Evolutionary conservation across 2,888 invertebrate species (phyloP), one percentile per base, ranked within the genome.

Genomic region (Thysanoteuthis rhombus): DNA sequence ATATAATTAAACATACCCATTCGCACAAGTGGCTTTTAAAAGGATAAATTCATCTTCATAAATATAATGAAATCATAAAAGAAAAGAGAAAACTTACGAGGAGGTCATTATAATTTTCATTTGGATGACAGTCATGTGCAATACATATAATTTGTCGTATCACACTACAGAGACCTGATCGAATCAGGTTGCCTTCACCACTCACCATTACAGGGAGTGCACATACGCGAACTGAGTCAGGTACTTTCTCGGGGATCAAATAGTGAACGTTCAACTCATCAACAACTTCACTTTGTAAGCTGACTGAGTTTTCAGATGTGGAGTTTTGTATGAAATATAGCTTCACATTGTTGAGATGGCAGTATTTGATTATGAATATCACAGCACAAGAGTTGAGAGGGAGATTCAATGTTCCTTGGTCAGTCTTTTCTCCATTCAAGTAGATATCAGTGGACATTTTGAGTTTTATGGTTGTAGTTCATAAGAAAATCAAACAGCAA

Each of bases 91-190:
- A 16, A 91, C 94, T 93, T 94, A 96, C 96, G 95, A 96, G 94
- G 16, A 96, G 93, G 93, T 96, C 95, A 75, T 94, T 94, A 12
- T 96, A 94, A 25, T 95, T 58, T 42, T 95, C 93, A 3, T 94
- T 93, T 16, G 95, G 95, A 90, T 93, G n/a, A 0, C 92, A 36
- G 1, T 75, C 58, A 93, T 96, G 95, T 39, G 95, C 94, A 16
- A 94, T 94, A 38, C 93, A 94, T 42, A 96, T 94, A n/a, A 96
- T 95, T 90, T 96, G 95, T 47, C 96, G 93, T 19, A 96, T 95
- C 12, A 95, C 94, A 92, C 95, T 95, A 94, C 96, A 96, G 36
- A 96, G 94, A 25, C 96, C 96, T 92, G 96, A 95, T 12, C 96
- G 94, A 16, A 96, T 94, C 93, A 96, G 94, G 36, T 94, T 93